Percentiles rank a stretch among this genome's conserved stretches.
Evolutionary conservation across 2,797 vertebrate species (phyloP).

Genomic region (Diglossa cyanea): DNA sequence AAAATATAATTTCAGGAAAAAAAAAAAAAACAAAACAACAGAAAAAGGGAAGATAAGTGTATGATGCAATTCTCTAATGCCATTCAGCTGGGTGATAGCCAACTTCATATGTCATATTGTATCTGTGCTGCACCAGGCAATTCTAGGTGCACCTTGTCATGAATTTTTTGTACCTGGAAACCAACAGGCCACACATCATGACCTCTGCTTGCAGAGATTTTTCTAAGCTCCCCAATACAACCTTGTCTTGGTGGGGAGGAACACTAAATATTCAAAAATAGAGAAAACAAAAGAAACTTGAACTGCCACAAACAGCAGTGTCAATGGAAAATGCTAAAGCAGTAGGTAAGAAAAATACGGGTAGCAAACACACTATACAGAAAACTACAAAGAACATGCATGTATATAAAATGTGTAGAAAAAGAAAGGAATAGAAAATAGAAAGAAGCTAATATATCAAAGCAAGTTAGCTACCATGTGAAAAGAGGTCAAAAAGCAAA

Average conservation of each 20-base stretch:
- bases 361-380: background rate
- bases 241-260: background rate
- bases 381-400: background rate
- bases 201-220: background rate
- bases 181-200: background rate
- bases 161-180: background rate
- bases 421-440: background rate
- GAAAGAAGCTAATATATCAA: background rate
- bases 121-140: background rate
- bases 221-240: background rate
- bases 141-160: background rate
- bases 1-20: slow-evolving; percentile 21
- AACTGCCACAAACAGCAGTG: background rate
- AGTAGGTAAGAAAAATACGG: background rate
- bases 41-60: background rate
- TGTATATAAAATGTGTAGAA: background rate
- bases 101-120: background rate
- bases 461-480: background rate
- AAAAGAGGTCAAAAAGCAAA: background rate
- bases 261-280: background rate
- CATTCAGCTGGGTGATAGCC: slow-evolving; percentile 21
- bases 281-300: background rate
- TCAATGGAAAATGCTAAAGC: background rate
- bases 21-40: background rate
- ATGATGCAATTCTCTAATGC: slow-evolving; percentile 23